Evolutionary conservation across 2,113 vertebrate genomes (phyloP), one percentile per base, ranked within the genome.

Genomic region (Apaloderma vittatum): DNA sequence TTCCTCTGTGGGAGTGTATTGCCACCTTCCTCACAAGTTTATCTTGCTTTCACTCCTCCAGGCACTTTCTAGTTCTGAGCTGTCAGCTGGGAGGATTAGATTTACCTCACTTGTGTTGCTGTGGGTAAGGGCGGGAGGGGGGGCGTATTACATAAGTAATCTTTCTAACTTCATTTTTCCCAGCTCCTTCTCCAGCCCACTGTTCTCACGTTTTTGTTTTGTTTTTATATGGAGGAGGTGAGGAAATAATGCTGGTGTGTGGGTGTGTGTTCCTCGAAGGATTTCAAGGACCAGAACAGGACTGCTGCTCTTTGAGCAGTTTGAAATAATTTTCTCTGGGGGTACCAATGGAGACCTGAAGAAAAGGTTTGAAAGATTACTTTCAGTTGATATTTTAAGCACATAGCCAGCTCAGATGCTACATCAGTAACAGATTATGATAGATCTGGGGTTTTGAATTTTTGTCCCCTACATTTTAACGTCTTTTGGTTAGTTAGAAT

Each of bases 61-160:
- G 62, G 76, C 22, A 45, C 71, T 93, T 88, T 94, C 32, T 68
- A 59, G 88, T 72, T 91, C 40, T 71, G 58, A 88, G 87, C 51
- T 93, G 87, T 84, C 91, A 93, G 57, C 76, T 74, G 62, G 48
- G 51, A 83, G 59, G 76, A 70, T 85, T 34, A 63, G 91, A 71
- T 88, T 92, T 96, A 59, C 92, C 92, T 95, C 94, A 49, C 92
- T 86, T 12, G 10, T 65, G 51, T 92, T 66, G 61, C 92, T 83
- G 82, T 88, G 95, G 65, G 55, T 82, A 95, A 80, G 94, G 94
- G 96, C 18, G 59, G 92, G 48, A 58, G 90, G 86, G 93, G 94
- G 88, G 93, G 93, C 34, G 93, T 94, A 29, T 96, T 95, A 84
- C 87, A 94, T 95, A 95, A 96, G 90, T 85, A 92, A 86, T 92